phyloP scores from a whole-genome alignment of 2,797 vertebrate species.

The Tachyglossus aculeatus region DNA sequence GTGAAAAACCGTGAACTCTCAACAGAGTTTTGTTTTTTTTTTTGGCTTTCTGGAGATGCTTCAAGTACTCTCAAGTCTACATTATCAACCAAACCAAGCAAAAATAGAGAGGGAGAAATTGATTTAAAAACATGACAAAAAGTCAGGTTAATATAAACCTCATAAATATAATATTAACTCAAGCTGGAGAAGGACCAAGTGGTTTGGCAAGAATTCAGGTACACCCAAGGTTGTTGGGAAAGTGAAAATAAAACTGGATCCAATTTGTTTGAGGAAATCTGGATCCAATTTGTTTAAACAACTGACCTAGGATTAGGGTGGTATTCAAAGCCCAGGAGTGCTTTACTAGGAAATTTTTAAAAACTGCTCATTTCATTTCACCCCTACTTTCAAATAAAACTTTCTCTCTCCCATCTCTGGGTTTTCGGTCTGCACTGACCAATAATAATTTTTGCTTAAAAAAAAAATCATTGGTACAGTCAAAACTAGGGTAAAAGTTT shows the following conservation, averaged over 20 bases:
- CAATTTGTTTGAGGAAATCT: conserved; percentile 24
- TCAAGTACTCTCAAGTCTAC: conserved; percentile 52
- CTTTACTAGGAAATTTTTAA: conserved; percentile 28
- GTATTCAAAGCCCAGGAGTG: conserved; percentile 29
- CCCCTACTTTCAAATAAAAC: neutral
- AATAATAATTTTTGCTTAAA: too few species aligned
- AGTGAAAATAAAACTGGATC: conserved; percentile 60
- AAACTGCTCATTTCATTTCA: neutral
- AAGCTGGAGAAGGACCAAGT: conserved; percentile 67
- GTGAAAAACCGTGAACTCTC: conserved; percentile 72
- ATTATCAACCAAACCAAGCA: conserved; percentile 66
- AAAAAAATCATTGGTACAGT: too few species aligned
- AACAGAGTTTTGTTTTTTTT: conserved; percentile 69
- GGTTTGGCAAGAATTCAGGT: conserved; percentile 66
- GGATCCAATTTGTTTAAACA: conserved; percentile 39
- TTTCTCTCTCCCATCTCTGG: neutral
- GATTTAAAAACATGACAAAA: conserved; percentile 72
- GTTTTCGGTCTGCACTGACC: too few species aligned
- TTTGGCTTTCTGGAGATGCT: conserved; percentile 65
- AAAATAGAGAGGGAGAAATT: conserved; percentile 60
- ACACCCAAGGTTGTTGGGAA: conserved; percentile 56
- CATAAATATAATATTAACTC: conserved; percentile 77
- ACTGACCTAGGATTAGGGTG: conserved; percentile 13
- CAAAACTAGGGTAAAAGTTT: too few species aligned
- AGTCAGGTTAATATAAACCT: conserved; percentile 72